These are phyloP conservation scores for Andrena dorsata DNA, from an alignment of 2,888 invertebrate genomes.

Conservation along the genomic window DNA sequence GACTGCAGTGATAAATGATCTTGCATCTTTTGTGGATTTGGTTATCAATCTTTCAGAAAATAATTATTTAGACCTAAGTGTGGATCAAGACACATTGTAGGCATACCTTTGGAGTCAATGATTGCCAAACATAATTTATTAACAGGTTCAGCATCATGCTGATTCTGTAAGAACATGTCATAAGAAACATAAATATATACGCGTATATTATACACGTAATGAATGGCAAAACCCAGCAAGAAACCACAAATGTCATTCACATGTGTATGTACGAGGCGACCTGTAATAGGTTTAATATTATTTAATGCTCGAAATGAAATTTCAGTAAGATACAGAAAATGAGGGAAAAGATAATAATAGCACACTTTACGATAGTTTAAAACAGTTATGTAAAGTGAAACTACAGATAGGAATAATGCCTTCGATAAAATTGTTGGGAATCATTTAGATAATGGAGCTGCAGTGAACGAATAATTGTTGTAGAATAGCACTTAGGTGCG, in stretches of 20 bases:
- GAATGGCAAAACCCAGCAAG: no score
- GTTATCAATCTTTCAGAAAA: conserved; percentile 4
- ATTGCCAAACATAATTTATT: not conserved
- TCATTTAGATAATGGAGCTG: not conserved
- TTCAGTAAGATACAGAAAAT: not conserved
- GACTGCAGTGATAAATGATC: conserved; percentile 9
- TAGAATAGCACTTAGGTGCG: not conserved
- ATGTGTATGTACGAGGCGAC: not conserved
- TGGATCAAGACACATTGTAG: not conserved
- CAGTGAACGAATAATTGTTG: not conserved
- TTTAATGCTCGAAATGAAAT: not conserved
- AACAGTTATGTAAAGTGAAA: no score
- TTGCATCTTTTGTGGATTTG: not conserved
- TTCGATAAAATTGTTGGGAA: not conserved
- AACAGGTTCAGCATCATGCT: no score
- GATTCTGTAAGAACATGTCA: no score
- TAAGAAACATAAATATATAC: no score
- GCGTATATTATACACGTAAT: no score
- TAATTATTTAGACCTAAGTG: not conserved
- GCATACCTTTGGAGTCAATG: not conserved
- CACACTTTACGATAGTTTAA: no score
- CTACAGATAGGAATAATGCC: no score
- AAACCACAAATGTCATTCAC: not conserved
- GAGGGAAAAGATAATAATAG: not conserved
- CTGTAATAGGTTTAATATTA: not conserved